Evolutionary conservation across 2,797 vertebrate genomes (phyloP).

Genomic region (Cichlasoma orientale): DNA sequence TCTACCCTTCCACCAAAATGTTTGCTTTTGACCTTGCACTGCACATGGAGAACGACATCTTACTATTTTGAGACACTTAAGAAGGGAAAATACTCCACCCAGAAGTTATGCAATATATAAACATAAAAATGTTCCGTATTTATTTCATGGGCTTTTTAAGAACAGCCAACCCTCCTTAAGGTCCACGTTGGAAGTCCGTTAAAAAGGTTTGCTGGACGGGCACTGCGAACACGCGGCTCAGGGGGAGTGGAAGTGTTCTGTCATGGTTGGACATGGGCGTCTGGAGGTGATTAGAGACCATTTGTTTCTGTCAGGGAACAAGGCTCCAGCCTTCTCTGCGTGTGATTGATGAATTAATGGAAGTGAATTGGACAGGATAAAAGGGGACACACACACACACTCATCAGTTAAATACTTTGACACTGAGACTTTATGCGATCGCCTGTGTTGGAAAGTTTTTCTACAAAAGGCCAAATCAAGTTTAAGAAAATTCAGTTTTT

Average conservation of each 20-base stretch:
- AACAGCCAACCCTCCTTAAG: constrained; percentile 31
- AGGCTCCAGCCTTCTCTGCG: constrained; percentile 59
- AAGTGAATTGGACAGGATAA: constrained; percentile 64
- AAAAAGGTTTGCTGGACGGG: constrained; percentile 42
- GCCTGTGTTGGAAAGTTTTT: constrained; percentile 56
- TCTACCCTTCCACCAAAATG: constrained; percentile 54
- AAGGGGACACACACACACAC: constrained; percentile 39
- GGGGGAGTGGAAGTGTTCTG: constrained; percentile 72
- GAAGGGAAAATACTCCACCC: constrained; percentile 59
- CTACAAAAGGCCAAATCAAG: constrained; percentile 26
- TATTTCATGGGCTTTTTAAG: constrained; percentile 55
- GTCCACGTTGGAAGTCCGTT: constrained; percentile 50
- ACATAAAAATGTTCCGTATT: constrained; percentile 60
- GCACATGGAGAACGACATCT: constrained; percentile 44
- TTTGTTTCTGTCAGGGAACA: constrained; percentile 79
- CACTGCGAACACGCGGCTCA: constrained; percentile 29
- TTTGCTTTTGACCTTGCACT: constrained; percentile 70
- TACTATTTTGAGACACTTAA: constrained; percentile 69
- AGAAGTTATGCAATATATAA: constrained; percentile 70
- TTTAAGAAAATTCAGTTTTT: constrained; percentile 34
- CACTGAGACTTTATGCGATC: constrained; percentile 46
- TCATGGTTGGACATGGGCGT: constrained; percentile 72
- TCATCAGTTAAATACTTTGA: constrained; percentile 71
- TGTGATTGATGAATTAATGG: constrained; percentile 74
- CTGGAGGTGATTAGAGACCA: constrained; percentile 79